These are phyloP conservation scores for Embidobia sp. DNA, from an alignment of 2,888 invertebrate species.

Conservation along the genomic window DNA sequence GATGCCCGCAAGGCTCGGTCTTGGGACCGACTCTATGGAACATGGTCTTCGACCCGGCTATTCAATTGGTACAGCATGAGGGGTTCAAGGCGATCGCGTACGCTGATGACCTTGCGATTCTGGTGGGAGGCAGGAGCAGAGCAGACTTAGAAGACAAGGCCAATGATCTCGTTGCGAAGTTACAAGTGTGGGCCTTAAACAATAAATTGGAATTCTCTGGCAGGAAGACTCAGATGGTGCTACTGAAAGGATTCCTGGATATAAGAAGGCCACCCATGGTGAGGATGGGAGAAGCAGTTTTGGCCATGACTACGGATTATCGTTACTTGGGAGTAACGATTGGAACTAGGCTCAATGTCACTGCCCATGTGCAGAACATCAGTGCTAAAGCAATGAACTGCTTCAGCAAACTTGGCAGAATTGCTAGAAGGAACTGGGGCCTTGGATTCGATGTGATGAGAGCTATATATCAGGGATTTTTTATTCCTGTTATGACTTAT, in stretches of 20 bases:
- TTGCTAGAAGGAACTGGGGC: slow-evolving; percentile 48
- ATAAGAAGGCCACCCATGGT: background rate
- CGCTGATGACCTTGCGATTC: slow-evolving; percentile 29
- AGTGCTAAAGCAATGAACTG: background rate
- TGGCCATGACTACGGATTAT: background rate
- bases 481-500: slow-evolving; percentile 44
- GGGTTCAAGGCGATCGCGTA: slow-evolving; percentile 3
- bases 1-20: slow-evolving; percentile 36
- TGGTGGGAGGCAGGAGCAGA: background rate
- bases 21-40: slow-evolving; percentile 46
- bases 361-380: background rate
- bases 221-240: background rate
- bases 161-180: background rate
- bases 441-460: slow-evolving; percentile 31
- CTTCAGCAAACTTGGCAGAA: background rate
- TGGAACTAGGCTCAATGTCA: background rate
- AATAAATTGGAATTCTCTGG: slow-evolving; percentile 1
- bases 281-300: background rate
- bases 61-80: background rate
- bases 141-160: background rate
- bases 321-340: background rate
- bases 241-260: slow-evolving; percentile 16
- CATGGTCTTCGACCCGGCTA: slow-evolving; percentile 16
- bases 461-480: slow-evolving; percentile 38
- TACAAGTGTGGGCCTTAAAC: background rate